Base-by-base conservation (phyloP, 2,113 vertebrate species). In the Plestiodon gilberti region DNA sequence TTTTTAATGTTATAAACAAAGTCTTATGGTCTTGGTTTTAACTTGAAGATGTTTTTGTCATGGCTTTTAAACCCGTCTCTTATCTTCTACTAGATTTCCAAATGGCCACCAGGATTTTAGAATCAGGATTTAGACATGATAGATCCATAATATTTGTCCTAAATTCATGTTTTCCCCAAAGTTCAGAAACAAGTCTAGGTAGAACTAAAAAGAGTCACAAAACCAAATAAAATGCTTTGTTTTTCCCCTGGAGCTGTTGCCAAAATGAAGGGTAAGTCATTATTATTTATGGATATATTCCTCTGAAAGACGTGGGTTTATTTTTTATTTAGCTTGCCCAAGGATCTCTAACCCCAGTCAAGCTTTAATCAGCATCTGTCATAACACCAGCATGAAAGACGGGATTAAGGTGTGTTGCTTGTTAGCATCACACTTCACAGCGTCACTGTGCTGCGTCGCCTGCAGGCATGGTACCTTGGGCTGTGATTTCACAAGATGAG, bases 241-340 rank as follows among this genome's bases (percentile, higher is more conserved):
- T 64, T 62, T 81, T 65, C 40, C 1, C 33, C 1, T 52, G 65
- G 61, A 43, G 2, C 7, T 62, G 55, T 22, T 83, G 52, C 18
- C 0, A 6, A 14, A 9, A 38, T 22, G 2, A 89, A 82, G 76
- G 59, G 55, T 13, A 38, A 9, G 1, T 3, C 61, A 14, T 83
- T 86, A 14, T 83, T 86, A 22, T 67, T 84, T 84, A 38, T 73
- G 25, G 40, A 75, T 38, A 4, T 23, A 43, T 82, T 78, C 7
- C 48, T 82, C 82, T 75, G 78, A 82, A 84, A 55, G 65, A 62
- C 89, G 25, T 6, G 76, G 5, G 4, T 71, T 90, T 67, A 64
- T 20, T 87, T 69, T 59, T 82, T 77, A 48, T 43, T 90, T 67
- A 77, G 3, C 25, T 82, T 90, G 3, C 22, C 69, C 78, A 1